Evolutionary conservation across 2,888 invertebrate species (phyloP).

Genomic region (Chironomus tentans): DNA sequence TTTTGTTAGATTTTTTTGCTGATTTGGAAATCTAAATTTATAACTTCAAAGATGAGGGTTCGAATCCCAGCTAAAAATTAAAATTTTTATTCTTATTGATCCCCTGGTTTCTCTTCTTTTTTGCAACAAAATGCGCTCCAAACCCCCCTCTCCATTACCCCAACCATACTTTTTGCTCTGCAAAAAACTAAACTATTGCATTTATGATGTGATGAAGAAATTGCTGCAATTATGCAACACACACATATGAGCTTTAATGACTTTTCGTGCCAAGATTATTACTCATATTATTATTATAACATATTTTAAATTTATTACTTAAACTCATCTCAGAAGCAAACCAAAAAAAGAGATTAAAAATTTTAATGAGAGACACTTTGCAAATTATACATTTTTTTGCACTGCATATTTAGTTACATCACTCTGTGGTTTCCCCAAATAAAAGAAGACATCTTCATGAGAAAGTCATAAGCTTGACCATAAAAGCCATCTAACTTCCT

Average conservation of each 20-base stretch:
- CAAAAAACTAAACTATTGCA: background rate
- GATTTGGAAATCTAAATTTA: no score
- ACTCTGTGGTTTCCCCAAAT: background rate
- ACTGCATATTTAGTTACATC: slow-evolving; percentile 17
- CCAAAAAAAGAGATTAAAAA: no score
- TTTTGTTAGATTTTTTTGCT: no score
- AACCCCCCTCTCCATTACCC: background rate
- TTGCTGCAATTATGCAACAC: background rate
- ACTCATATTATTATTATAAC: background rate
- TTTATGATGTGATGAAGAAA: slow-evolving; percentile 6
- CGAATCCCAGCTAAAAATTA: no score
- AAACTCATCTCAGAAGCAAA: no score
- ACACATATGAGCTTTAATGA: background rate
- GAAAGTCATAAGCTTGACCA: background rate
- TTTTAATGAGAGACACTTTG: no score
- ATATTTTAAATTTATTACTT: no score
- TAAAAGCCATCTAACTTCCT: background rate
- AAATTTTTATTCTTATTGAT: no score
- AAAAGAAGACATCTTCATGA: background rate
- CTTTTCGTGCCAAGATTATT: slow-evolving; percentile 6
- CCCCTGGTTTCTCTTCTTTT: no score
- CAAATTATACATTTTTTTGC: no score
- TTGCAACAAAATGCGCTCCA: no score
- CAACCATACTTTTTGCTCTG: background rate
- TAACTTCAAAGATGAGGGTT: no score